A percentile compares a stretch with the other conserved stretches of the same genome.
Evolutionary conservation across 1,140 invertebrate species (phyloP).

Genomic region (Psilanteris sp.): DNA sequence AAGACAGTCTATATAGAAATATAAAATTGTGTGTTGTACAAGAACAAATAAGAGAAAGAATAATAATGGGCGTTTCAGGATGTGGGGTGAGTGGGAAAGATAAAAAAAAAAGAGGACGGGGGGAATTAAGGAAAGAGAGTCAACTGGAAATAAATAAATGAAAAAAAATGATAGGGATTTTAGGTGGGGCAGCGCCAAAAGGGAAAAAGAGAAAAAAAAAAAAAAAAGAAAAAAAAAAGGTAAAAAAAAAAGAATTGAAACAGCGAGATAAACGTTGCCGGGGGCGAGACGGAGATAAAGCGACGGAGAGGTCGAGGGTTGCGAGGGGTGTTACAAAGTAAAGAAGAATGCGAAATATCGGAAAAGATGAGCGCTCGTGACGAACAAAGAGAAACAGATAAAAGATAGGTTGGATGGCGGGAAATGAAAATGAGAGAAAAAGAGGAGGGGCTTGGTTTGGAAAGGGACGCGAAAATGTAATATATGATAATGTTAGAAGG

Average conservation of each 20-base stretch:
- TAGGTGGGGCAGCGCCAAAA: too few species aligned
- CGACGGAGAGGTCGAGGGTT: constrained; percentile 8
- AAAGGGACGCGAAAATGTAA: constrained; percentile 75
- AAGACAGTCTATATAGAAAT: too few species aligned
- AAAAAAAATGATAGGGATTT: too few species aligned
- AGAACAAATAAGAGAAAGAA: too few species aligned
- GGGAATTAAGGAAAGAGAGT: too few species aligned
- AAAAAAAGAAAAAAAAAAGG: too few species aligned
- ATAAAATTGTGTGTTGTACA: too few species aligned
- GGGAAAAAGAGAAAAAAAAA: too few species aligned
- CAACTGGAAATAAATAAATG: too few species aligned
- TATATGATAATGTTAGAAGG: constrained; percentile 77
- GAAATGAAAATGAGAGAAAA: constrained; percentile 28
- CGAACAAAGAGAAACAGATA: constrained; percentile 35
- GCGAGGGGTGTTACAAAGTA: constrained; percentile 14
- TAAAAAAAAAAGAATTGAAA: constrained; percentile 20
- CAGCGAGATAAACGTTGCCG: constrained; percentile 34
- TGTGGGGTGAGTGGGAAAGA: too few species aligned
- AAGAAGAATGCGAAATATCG: constrained; percentile 44
- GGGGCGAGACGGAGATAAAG: constrained; percentile 31
- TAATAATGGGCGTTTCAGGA: too few species aligned
- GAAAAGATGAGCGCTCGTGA: constrained; percentile 29
- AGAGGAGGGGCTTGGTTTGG: constrained; percentile 41
- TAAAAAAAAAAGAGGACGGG: too few species aligned
- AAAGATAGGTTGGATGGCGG: constrained; percentile 28